Base-by-base conservation (phyloP, 92 coral and sea anemone genomes). In the Scolanthus callimorphus region DNA sequence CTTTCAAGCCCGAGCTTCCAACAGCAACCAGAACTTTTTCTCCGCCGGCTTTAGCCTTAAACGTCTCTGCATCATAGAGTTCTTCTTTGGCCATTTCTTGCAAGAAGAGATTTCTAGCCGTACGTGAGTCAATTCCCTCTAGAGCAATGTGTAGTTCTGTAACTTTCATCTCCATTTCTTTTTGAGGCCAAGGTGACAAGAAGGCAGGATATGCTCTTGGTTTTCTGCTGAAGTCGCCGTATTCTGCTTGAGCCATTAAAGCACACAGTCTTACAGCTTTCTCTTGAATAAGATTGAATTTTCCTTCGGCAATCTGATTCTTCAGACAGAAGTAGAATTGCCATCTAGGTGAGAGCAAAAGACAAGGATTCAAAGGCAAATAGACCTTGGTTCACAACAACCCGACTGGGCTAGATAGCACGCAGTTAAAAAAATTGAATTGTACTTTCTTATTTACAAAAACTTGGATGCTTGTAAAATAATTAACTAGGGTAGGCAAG, bases 11-110 rank as follows among this genome's bases (percentile, higher is more conserved):
- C 64, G 67, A 58, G 31, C 91, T 85, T 2, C 99, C 96, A 25
- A 94, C 96, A 6, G 99, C 96, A 49, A 81, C 85, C 6, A 80
- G 17, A 20, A 94, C 81, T 54, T 94, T 94, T 61, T 84, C 90
- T 25, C 94, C 81, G 0, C 85, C 74, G 34, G 95, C 82, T 65
- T 88, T 94, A 15, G 95, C 99, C 63, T 94, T 94, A 61, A 88
- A 94, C 38, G 70, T 74, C 38, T 94, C 99, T 48, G 96, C 76
- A 86, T 88, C 91, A 39, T 80, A 94, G 27, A 94, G 76, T 28
- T 94, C 99, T 21, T 80, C 88, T 69, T 84, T 86, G 6, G 96
- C 71, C 75, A 94, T 64, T 22, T 89, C 81, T 27, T 76, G 69
- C 15, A 94, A 69, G 76, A 88, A 94, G 55, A 75, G 63, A 49